A percentile compares a stretch with the other conserved stretches of the same genome.
Evolutionary conservation across 2,888 invertebrate genomes (phyloP).

Genomic region (Malacosoma neustria): DNA sequence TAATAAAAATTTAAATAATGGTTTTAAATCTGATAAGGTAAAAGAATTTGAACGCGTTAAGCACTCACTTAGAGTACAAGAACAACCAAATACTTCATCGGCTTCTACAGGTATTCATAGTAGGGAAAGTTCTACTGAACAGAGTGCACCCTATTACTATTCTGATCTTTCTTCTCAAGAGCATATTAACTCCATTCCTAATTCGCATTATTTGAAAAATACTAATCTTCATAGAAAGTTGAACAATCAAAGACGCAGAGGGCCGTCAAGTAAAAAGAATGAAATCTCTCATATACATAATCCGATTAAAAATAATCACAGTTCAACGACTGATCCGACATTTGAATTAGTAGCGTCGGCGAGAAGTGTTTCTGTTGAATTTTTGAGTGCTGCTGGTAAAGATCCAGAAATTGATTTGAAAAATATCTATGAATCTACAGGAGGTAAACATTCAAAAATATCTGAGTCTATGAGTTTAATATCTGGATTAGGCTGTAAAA

Average conservation of each 20-base stretch:
- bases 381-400: conserved; percentile 79
- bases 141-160: conserved; percentile 89
- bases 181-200: conserved; percentile 59
- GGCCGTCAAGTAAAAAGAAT: conserved; percentile 73
- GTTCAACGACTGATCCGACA: conserved; percentile 40
- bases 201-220: conserved; percentile 64
- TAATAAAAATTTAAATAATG: conserved; percentile 61
- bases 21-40: conserved; percentile 51
- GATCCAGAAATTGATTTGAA: conserved; percentile 79
- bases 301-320: conserved; percentile 73
- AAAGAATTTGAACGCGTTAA: conserved; percentile 65
- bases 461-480: conserved; percentile 67
- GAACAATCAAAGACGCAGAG: conserved; percentile 83
- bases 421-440: conserved; percentile 82
- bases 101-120: conserved; percentile 72
- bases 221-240: conserved; percentile 71
- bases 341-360: conserved; percentile 74
- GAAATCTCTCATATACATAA: conserved; percentile 84
- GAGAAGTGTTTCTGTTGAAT: conserved; percentile 79
- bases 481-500: conserved; percentile 65
- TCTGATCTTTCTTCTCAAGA: conserved; percentile 81
- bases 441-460: conserved; percentile 74
- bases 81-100: conserved; percentile 45
- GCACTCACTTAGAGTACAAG: conserved; percentile 34
- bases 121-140: conserved; percentile 77